Conservation (phyloP, 1,140 invertebrate genomes). For the Drosophila biarmipes region DNA sequence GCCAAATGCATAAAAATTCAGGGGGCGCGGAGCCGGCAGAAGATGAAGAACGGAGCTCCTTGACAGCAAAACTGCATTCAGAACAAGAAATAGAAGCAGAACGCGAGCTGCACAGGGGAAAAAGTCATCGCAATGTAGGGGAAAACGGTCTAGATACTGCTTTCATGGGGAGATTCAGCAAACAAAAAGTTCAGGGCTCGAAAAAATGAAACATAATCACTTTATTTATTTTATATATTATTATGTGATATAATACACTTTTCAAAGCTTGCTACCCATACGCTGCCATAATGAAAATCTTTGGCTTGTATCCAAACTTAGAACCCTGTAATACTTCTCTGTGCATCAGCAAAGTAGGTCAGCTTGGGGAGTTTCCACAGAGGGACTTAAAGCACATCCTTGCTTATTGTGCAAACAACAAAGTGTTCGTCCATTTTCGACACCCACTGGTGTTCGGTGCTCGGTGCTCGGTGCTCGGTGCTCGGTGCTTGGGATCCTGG, state of each 20-base stretch:
- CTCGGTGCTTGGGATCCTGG: conserved; percentile 20
- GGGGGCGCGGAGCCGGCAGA: conserved; percentile 12
- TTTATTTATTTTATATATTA: no score
- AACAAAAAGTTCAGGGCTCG: no score
- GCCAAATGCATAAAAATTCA: conserved; percentile 79
- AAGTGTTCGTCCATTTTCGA: conserved; percentile 54
- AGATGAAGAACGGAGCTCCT: conserved; percentile 57
- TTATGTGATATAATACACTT: no score
- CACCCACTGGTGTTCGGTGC: conserved; percentile 14
- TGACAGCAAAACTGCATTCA: conserved; percentile 62
- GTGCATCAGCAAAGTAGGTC: conserved; percentile 63
- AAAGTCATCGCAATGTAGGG: background rate
- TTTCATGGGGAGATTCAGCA: no score
- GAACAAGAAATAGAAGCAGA: conserved; percentile 40
- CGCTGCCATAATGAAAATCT: background rate
- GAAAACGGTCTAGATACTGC: no score
- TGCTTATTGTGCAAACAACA: conserved; percentile 76
- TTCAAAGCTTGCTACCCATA: no score
- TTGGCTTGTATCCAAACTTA: background rate
- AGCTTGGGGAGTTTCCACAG: conserved; percentile 58
- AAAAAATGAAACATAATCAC: no score
- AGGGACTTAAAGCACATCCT: conserved; percentile 70
- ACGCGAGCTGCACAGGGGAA: conserved; percentile 18
- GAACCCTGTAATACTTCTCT: conserved; percentile 2
- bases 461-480: conserved; percentile 24